Evolutionary conservation across 2,113 vertebrate genomes (phyloP), one percentile per base, ranked within the genome.

Genomic region (Spea bombifrons): DNA sequence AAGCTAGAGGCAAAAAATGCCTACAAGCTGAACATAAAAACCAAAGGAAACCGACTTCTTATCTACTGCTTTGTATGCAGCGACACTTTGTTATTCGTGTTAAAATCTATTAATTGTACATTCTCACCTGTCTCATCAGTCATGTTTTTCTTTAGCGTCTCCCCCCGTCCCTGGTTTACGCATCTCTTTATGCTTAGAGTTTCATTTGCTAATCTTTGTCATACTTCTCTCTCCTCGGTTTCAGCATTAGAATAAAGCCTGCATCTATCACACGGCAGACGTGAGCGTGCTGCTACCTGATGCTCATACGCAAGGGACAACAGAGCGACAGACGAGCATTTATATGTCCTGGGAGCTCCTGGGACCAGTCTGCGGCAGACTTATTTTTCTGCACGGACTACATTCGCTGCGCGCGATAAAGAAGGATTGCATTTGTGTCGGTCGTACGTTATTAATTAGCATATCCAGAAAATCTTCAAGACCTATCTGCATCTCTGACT

Each of bases 401-500:
- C 75, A 77, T 69, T 70, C 53, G 12, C 53, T 12, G 53, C 66
- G 4, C 69, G 75, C 7, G 13, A 50, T 15, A 61, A 55, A 61
- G 53, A 68, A 44, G 67, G 70, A 77, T 77, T 61, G 63, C n/a
- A 77, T 63, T 77, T 15, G 53, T 70, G 66, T 70, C 55, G 63
- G n/a, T 44, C 46, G n/a, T 77, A 43, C n/a, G 55, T 70, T 77
- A 77, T 77, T 77, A 77, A 61, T 77, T 77, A 77, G 63, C 67
- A 70, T 76, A 69, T 77, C 66, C 53, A 70, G 75, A 77, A 69
- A 77, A 77, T 77, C 53, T 70, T 61, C 67, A 77, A 70, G 66
- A 49, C n/a, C 55, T 47, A 61, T 7, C n/a, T 1, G 3, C 66
- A 63, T 61, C 53, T 59, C 48, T 5, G 59, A 17, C 5, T 30